A percentile compares a stretch with the other conserved stretches of the same genome.
phyloP scores from a whole-genome alignment of 2,113 vertebrate genomes.

The Rana temporaria region DNA sequence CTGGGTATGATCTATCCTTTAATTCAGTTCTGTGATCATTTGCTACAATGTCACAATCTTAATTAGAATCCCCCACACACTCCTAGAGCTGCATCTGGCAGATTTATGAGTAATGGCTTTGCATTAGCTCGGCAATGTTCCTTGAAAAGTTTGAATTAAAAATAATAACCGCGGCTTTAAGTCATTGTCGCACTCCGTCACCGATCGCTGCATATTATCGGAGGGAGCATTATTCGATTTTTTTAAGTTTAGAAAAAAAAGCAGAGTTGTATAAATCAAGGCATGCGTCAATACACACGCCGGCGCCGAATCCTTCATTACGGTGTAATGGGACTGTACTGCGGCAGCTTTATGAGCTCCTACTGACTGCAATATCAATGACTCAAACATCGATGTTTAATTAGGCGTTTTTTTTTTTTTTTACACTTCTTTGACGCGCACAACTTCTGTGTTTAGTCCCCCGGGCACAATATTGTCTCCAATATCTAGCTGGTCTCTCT shows the following conservation, averaged over 20 bases:
- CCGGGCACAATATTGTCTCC: background rate
- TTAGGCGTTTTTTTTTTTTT: background rate
- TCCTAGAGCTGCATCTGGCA: background rate
- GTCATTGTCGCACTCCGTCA: background rate
- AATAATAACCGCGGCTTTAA: background rate
- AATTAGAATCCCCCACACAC: background rate
- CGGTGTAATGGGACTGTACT: background rate
- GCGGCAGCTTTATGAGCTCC: background rate
- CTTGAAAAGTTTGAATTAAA: background rate
- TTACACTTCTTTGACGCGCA: background rate
- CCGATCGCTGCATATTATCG: background rate
- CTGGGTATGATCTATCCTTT: too few species aligned
- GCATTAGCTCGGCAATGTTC: background rate
- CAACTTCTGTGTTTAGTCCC: background rate
- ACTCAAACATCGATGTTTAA: background rate
- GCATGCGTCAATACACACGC: background rate
- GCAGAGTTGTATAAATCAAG: background rate
- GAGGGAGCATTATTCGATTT: too few species aligned
- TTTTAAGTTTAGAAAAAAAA: too few species aligned
- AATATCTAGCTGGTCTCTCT: background rate
- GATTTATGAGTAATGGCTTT: background rate
- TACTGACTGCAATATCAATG: background rate
- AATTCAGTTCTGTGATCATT: background rate
- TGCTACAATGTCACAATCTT: background rate
- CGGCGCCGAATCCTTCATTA: background rate